These are phyloP conservation scores for Gymnocheta viridis DNA, from an alignment of 2,888 invertebrate genomes.

Conservation along the genomic window DNA sequence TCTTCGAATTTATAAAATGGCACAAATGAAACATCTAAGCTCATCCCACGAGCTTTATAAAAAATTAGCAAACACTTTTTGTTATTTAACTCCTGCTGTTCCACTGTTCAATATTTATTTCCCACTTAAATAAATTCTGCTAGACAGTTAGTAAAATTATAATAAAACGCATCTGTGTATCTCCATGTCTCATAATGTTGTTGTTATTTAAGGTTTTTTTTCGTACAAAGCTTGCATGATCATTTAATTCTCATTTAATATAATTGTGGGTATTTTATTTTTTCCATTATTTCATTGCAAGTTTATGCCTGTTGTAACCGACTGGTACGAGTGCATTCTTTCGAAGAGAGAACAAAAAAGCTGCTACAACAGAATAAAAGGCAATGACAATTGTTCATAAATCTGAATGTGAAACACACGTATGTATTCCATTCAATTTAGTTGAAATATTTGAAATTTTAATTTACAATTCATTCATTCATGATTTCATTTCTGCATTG, in stretches of 20 bases:
- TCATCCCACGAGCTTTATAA: no score
- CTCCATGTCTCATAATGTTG: not conserved
- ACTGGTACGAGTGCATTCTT: constrained; percentile 54
- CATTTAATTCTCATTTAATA: constrained; percentile 62
- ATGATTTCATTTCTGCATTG: constrained; percentile 56
- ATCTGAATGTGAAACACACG: constrained; percentile 6
- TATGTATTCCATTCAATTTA: constrained; percentile 40
- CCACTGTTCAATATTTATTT: not conserved
- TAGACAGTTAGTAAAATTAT: constrained; percentile 15
- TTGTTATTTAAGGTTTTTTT: not conserved
- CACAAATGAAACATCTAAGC: no score
- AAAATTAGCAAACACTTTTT: no score
- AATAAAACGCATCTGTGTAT: constrained; percentile 49
- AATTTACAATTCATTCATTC: constrained; percentile 50
- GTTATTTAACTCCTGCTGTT: not conserved
- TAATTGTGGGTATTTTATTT: constrained; percentile 58
- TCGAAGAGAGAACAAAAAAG: not conserved
- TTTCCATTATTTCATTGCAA: constrained; percentile 31
- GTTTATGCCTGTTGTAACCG: constrained; percentile 2
- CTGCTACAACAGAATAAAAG: constrained; percentile 20
- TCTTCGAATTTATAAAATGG: no score
- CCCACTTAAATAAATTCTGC: constrained; percentile 15
- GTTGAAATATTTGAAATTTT: constrained; percentile 15
- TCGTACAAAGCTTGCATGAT: constrained; percentile 50
- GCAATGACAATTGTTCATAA: constrained; percentile 44